phyloP scores from a whole-genome alignment of 2,888 invertebrate species.

The Elegia similella region DNA sequence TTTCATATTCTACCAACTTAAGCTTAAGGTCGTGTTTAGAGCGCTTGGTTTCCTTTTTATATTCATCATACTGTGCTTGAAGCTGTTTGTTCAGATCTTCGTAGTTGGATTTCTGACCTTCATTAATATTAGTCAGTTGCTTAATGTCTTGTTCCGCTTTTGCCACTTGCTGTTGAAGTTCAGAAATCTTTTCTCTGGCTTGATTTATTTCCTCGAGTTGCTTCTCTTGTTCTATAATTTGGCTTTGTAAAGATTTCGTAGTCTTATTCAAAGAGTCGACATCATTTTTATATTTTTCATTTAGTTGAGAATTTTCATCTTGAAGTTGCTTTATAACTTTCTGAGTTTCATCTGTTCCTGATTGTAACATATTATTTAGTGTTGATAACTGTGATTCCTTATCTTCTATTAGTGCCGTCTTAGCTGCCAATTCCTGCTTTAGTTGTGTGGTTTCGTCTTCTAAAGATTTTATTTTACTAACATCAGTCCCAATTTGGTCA shows the following conservation, averaged over 20 bases:
- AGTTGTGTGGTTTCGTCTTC: constrained; percentile 54
- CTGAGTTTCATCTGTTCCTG: constrained; percentile 55
- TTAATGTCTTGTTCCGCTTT: constrained; percentile 74
- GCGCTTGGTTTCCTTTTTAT: constrained; percentile 71
- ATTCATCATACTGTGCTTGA: constrained; percentile 65
- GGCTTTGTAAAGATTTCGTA: constrained; percentile 53
- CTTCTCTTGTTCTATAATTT: constrained; percentile 56
- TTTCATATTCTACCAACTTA: constrained; percentile 81
- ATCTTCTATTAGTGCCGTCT: constrained; percentile 48
- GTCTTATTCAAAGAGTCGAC: constrained; percentile 61
- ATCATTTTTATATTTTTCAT: constrained; percentile 57
- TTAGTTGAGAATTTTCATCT: constrained; percentile 58
- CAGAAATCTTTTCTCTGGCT: constrained; percentile 61
- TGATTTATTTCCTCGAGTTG: constrained; percentile 55
- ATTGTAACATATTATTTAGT: constrained; percentile 51
- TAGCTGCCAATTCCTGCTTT: constrained; percentile 47
- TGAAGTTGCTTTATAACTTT: constrained; percentile 53
- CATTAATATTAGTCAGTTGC: constrained; percentile 68
- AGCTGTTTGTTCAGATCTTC: constrained; percentile 73
- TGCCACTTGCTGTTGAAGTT: constrained; percentile 60
- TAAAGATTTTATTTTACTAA: constrained; percentile 46
- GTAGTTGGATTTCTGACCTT: constrained; percentile 72
- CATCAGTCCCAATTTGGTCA: constrained; percentile 50
- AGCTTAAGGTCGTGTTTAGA: constrained; percentile 76
- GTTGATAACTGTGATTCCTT: constrained; percentile 51